These are phyloP conservation scores for Cryptocheilus praepositus DNA, from an alignment of 2,888 invertebrate genomes.

Conservation along the genomic window DNA sequence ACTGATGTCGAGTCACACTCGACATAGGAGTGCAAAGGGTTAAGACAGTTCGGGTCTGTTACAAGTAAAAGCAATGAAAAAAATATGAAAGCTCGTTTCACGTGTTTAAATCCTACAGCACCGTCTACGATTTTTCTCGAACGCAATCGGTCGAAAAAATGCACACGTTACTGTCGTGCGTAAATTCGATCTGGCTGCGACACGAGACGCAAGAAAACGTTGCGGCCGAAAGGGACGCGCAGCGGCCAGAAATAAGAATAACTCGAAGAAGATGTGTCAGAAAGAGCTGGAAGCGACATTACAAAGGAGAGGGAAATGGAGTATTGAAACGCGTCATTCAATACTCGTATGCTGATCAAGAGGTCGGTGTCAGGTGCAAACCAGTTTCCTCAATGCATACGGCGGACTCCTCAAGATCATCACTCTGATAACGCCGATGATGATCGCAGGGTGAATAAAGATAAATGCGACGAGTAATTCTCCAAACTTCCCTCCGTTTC, in stretches of 20 bases:
- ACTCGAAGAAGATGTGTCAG: constrained; percentile 10
- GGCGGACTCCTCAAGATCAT: constrained; percentile 20
- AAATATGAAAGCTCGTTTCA: too few species aligned
- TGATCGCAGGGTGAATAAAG: background rate
- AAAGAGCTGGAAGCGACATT: constrained; percentile 3
- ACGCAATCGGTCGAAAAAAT: too few species aligned
- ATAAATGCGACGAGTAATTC: background rate
- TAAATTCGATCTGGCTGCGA: background rate
- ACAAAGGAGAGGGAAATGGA: constrained; percentile 28
- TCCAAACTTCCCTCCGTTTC: too few species aligned
- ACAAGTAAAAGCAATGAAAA: too few species aligned
- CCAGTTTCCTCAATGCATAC: constrained; percentile 67
- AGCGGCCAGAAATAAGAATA: constrained; percentile 12
- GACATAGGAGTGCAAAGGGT: too few species aligned
- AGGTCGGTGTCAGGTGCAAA: constrained; percentile 73
- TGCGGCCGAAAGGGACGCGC: background rate
- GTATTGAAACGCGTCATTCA: constrained; percentile 73
- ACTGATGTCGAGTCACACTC: too few species aligned
- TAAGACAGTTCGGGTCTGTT: too few species aligned
- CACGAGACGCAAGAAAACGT: background rate
- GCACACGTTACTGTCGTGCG: too few species aligned
- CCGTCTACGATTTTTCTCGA: too few species aligned
- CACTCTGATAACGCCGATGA: background rate
- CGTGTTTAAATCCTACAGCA: too few species aligned
- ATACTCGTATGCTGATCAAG: constrained; percentile 55